A percentile compares a stretch with the other conserved stretches of the same genome.
Evolutionary conservation across 2,797 vertebrate species (phyloP).

Genomic region (Chelon labrosus): DNA sequence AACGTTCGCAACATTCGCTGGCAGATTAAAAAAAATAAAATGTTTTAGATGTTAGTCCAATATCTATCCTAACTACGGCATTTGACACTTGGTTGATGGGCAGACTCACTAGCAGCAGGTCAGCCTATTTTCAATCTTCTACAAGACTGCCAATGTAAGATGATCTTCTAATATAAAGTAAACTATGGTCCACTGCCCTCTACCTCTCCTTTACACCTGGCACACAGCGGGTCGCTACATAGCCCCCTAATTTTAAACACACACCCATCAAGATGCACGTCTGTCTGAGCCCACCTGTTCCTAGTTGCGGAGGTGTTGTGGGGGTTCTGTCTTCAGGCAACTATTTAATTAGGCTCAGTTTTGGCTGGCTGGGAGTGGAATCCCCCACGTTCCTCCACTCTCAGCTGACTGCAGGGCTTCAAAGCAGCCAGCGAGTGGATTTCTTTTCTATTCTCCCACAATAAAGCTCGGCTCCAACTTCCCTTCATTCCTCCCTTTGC

Average conservation of each 20-base stretch:
- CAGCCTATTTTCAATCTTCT: not conserved
- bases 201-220: conserved; percentile 36
- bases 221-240: conserved; percentile 11
- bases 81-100: too few species aligned
- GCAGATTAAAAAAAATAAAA: too few species aligned
- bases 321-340: conserved; percentile 68
- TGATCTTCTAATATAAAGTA: too few species aligned
- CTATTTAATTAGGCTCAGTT: conserved; percentile 75
- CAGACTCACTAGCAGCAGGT: not conserved
- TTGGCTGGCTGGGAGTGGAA: conserved; percentile 50
- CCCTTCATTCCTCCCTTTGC: not conserved
- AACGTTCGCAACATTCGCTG: too few species aligned
- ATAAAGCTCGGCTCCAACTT: conserved; percentile 23
- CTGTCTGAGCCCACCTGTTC: conserved; percentile 59
- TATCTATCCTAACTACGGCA: too few species aligned
- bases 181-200: conserved; percentile 16
- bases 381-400: conserved; percentile 50
- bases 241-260: not conserved
- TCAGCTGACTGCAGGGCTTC: conserved; percentile 46
- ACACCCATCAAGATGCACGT: conserved; percentile 14
- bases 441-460: conserved; percentile 54
- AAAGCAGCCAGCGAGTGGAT: conserved; percentile 37
- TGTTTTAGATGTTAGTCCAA: too few species aligned
- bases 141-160: too few species aligned
- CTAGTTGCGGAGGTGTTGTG: conserved; percentile 18